These are phyloP conservation scores for Leucania comma DNA, from an alignment of 2,888 invertebrate genomes.

Conservation along the genomic window DNA sequence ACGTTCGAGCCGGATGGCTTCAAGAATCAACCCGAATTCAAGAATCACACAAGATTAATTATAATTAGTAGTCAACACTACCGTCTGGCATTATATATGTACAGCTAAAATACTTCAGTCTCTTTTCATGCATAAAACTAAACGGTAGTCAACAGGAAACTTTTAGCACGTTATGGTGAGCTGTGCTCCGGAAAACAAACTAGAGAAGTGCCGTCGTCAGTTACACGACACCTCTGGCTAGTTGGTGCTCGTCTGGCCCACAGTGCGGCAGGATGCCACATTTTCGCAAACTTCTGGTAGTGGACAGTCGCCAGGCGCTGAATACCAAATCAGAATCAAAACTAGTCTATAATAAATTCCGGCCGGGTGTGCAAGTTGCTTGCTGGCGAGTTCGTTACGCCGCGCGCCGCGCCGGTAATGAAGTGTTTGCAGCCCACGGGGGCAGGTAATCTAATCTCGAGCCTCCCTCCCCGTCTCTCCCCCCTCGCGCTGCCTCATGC, in stretches of 20 bases:
- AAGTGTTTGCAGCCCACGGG: conserved; percentile 88
- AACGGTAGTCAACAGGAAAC: neutral
- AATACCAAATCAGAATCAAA: conserved; percentile 49
- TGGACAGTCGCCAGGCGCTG: conserved; percentile 21
- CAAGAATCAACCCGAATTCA: no score
- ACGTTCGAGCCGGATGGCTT: no score
- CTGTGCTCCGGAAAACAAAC: neutral
- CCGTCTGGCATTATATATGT: no score
- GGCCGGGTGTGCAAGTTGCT: conserved; percentile 52
- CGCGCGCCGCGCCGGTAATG: conserved; percentile 76
- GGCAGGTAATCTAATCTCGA: conserved; percentile 87
- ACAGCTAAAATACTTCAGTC: no score
- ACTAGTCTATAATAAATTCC: conserved; percentile 60
- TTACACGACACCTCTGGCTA: neutral
- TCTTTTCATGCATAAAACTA: neutral
- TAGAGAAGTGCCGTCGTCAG: neutral
- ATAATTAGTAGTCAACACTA: no score
- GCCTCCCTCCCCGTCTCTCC: conserved; percentile 58
- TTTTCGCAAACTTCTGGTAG: conserved; percentile 12
- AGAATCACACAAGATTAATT: no score
- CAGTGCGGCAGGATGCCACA: neutral
- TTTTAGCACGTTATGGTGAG: neutral
- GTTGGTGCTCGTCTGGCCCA: neutral
- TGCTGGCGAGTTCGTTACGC: conserved; percentile 76
- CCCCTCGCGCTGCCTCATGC: conserved; percentile 36